These are phyloP conservation scores for Neodontobutis hainanensis DNA, from an alignment of 2,113 vertebrate species.

Conservation along the genomic window DNA sequence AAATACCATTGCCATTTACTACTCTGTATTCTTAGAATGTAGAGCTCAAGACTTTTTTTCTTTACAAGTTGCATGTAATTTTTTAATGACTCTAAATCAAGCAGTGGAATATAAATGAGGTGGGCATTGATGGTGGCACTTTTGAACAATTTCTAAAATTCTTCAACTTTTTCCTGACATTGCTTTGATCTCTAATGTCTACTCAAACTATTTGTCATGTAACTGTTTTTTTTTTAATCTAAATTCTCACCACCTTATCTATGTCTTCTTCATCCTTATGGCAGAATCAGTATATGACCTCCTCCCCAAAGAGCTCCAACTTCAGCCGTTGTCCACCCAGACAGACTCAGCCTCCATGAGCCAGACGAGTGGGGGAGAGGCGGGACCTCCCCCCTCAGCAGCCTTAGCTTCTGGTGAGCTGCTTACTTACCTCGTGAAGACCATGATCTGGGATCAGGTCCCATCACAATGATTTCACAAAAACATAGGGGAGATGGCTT, in stretches of 20 bases:
- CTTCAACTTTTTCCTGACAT: too few relatives aligned
- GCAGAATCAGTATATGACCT: conserved; percentile 99
- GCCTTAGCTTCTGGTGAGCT: conserved; percentile 93
- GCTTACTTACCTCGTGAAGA: conserved; percentile 39
- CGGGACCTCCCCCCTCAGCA: conserved; percentile 90
- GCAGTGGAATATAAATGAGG: too few relatives aligned
- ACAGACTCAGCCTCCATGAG: conserved; percentile 93
- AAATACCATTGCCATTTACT: background rate
- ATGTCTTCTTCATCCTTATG: conserved; percentile 48
- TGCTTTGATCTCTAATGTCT: too few relatives aligned
- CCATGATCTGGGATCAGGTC: conserved; percentile 64
- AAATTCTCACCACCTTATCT: conserved; percentile 32
- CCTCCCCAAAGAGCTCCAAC: conserved; percentile 98
- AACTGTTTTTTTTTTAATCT: background rate
- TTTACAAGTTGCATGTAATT: background rate
- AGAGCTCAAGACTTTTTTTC: background rate
- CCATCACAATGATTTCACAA: conserved; percentile 33
- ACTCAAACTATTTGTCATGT: background rate
- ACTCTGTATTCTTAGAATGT: background rate
- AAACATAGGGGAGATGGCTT: conserved; percentile 33
- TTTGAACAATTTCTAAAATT: background rate
- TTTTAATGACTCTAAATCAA: too few relatives aligned
- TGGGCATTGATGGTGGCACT: too few relatives aligned
- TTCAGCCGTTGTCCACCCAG: conserved; percentile 87
- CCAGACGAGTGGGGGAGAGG: conserved; percentile 98